These are phyloP conservation scores for Baronia brevicornis DNA, from an alignment of 2,888 invertebrate species.

Conservation along the genomic window DNA sequence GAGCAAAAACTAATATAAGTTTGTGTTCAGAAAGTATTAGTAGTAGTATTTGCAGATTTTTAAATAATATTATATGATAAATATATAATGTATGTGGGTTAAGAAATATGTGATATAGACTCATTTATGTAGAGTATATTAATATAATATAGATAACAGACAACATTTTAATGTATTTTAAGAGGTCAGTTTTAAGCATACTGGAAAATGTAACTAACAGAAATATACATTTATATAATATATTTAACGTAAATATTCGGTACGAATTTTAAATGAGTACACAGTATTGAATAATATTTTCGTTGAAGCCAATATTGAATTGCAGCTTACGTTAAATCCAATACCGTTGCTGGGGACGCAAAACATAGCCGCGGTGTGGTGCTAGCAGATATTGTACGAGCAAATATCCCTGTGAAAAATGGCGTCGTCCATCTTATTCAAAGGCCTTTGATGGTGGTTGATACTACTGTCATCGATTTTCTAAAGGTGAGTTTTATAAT, in stretches of 20 bases:
- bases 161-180: too few species aligned
- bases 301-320: slow-evolving; percentile 4
- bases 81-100: too few species aligned
- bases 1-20: slow-evolving; percentile 15
- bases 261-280: too few species aligned
- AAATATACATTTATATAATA: too few species aligned
- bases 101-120: too few species aligned
- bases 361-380: slow-evolving; percentile 89
- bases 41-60: slow-evolving; percentile 15
- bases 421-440: slow-evolving; percentile 95
- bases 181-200: too few species aligned
- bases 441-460: slow-evolving; percentile 92
- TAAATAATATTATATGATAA: too few species aligned
- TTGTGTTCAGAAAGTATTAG: slow-evolving; percentile 14
- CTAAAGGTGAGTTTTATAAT: slow-evolving; percentile 78
- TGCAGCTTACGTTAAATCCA: slow-evolving; percentile 89
- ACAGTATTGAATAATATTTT: slow-evolving; percentile 1
- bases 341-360: slow-evolving; percentile 85
- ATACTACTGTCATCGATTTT: slow-evolving; percentile 90
- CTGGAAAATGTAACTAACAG: too few species aligned
- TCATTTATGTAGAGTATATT: too few species aligned
- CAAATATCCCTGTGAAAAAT: slow-evolving; percentile 93
- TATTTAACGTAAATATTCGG: too few species aligned
- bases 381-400: slow-evolving; percentile 89
- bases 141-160: too few species aligned